These are phyloP conservation scores for Plagodis dolabraria DNA, from an alignment of 2,888 invertebrate species.

Conservation along the genomic window DNA sequence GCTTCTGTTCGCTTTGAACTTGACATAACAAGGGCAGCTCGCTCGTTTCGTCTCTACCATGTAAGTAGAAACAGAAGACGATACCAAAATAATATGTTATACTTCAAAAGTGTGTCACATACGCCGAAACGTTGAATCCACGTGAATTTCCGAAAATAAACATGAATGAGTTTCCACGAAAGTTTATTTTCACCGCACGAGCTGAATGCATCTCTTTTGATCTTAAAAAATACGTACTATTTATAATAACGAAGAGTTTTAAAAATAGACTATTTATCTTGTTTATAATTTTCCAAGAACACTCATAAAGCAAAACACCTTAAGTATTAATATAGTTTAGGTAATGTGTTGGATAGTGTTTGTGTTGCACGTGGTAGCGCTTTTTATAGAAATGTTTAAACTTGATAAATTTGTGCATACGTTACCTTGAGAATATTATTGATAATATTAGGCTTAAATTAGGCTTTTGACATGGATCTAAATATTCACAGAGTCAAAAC, in stretches of 20 bases:
- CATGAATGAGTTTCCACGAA: conserved; percentile 30
- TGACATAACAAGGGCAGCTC: no score
- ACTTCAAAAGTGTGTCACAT: background rate
- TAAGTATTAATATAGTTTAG: no score
- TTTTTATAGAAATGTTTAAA: no score
- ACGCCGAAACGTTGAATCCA: conserved; percentile 1
- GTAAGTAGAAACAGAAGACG: background rate
- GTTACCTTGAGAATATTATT: no score
- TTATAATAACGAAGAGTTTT: conserved; percentile 13
- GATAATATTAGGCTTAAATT: no score
- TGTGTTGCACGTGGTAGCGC: no score
- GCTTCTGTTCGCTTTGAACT: no score
- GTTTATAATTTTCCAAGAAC: conserved; percentile 15
- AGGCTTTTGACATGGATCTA: no score
- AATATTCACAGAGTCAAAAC: no score
- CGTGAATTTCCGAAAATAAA: conserved; percentile 22
- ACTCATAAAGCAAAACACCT: conserved; percentile 2
- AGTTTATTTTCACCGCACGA: conserved; percentile 19
- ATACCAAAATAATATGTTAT: background rate
- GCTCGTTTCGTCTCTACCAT: no score
- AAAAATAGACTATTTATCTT: conserved; percentile 17
- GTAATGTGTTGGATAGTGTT: no score
- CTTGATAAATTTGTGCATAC: no score
- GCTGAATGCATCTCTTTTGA: conserved; percentile 26
- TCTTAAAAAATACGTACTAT: conserved; percentile 15